Evolutionary conservation across 2,888 invertebrate species (phyloP), one percentile per base, ranked within the genome.

Genomic region (Calameuta filiformis): DNA sequence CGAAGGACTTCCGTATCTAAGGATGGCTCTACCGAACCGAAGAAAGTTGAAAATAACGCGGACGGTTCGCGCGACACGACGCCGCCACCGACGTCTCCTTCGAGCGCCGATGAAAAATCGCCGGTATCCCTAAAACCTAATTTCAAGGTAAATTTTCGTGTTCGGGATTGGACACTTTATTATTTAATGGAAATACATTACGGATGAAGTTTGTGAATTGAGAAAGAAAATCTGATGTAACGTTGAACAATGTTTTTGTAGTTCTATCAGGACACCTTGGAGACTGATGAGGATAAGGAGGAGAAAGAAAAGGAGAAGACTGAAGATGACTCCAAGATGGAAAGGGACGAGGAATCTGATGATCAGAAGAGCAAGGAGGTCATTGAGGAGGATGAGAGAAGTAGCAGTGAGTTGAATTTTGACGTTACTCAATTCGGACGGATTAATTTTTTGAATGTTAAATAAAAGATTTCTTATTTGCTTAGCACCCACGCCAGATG

Each of bases 221-320:
- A 40, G 15, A 40, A 40, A 40, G 0, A 9, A 23, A 9, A 1
- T 23, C 23, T 56, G 56, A 56, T 23, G 2, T 56, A 56, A 56
- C 6, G 23, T 56, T 23, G 56, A 9, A 23, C 1, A 56, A 56
- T 23, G 9, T 56, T 84, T 76, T 87, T 90, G 40, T 88, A 94
- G 93, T 98, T 98, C 92, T 98, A 98, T 91, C 97, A 98, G 92
- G 98, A 98, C 85, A 98, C 98, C 0, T 92, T 98, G 81, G 96
- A 97, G 85, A 94, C 94, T 11, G 94, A 94, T 80, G 94, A 94
- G 81, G 93, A 92, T 78, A 94, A 94, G 87, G 94, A 94, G 78
- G 93, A 93, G 35, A 90, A 86, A 77, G 85, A 85, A 4, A 87
- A 87, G 77, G 85, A 86, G 33, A 85, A 81, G 76, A 76, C 79